Base-by-base conservation (phyloP, 2,113 vertebrate species). In the Blennius ocellaris region DNA sequence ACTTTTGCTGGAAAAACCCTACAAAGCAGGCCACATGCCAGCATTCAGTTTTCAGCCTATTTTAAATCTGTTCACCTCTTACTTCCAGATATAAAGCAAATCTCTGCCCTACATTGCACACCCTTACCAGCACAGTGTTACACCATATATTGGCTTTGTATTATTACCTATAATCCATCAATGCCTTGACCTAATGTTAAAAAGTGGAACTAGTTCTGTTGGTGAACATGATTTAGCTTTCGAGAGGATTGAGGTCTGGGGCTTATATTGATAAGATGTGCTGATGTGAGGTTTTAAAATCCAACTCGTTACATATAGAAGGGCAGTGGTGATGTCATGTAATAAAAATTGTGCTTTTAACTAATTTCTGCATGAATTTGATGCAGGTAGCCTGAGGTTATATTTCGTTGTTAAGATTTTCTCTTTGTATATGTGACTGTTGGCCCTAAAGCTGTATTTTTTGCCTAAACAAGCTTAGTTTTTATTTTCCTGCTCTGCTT, bases 251-350 rank as follows among this genome's bases (percentile, higher is more conserved):
- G 44, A 68, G 38, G 44, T 66, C 11, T 6, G 1, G 5, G 51
- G 71, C 1, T 84, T 85, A 70, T 17, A 65, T 56, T 66, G 64
- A 81, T 68, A 48, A 71, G 68, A 74, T 76, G 44, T 17, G 12
- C 21, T 50, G 30, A 39, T 77, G 64, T 63, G 14, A 54, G 14
- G 10, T 14, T 6, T 69, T 57, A 55, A 57, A 56, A 66, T 15
- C 30, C 7, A 8, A 8, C 14, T 36, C 49, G 37, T 1, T 16
- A 47, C 48, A 10, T 41, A 30, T 14, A 51, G 30, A 38, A 6
- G 38, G 76, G 6, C 40, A 64, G 5, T 63, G 38, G 57, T 37
- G 14, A 40, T 11, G 5, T 68, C 59, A 1, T 52, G 38, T 52
- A 16, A 21, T 15, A 45, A 43, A 16, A 10, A 38, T 52, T 38